These are phyloP conservation scores for Iselma pallidipennis DNA, from an alignment of 2,888 invertebrate genomes.

Conservation along the genomic window DNA sequence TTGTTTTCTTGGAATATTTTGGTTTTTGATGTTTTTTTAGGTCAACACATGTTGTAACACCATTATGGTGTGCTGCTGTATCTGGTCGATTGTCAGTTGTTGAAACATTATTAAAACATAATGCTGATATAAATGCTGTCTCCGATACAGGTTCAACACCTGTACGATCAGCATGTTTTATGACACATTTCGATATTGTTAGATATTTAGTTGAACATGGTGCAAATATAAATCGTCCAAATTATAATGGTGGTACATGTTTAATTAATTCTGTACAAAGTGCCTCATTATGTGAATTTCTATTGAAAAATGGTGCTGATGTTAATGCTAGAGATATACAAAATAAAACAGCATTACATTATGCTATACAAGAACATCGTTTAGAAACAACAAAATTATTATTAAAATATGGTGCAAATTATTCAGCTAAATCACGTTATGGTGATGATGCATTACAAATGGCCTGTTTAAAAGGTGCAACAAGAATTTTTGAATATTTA, in stretches of 20 bases:
- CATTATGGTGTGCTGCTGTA: slow-evolving; percentile 92
- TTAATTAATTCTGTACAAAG: slow-evolving; percentile 92
- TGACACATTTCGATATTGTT: slow-evolving; percentile 84
- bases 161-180: slow-evolving; percentile 89
- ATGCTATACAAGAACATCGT: slow-evolving; percentile 86
- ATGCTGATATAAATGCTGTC: slow-evolving; percentile 83
- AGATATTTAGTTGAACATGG: slow-evolving; percentile 75
- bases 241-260: slow-evolving; percentile 92
- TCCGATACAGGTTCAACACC: slow-evolving; percentile 89
- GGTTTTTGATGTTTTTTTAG: slow-evolving; percentile 44
- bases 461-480: slow-evolving; percentile 80
- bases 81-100: slow-evolving; percentile 79
- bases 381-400: slow-evolving; percentile 83
- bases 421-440: slow-evolving; percentile 73
- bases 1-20: no score
- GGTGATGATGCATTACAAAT: slow-evolving; percentile 90
- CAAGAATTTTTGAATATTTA: slow-evolving; percentile 72
- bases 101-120: slow-evolving; percentile 75
- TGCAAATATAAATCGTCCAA: slow-evolving; percentile 82
- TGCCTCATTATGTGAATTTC: slow-evolving; percentile 75
- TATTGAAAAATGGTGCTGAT: slow-evolving; percentile 78
- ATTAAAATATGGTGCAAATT: slow-evolving; percentile 79
- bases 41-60: slow-evolving; percentile 80
- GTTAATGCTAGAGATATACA: slow-evolving; percentile 89
- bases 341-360: slow-evolving; percentile 89